Base-by-base conservation (phyloP, 2,888 invertebrate genomes). In the Dioctria rufipes region DNA sequence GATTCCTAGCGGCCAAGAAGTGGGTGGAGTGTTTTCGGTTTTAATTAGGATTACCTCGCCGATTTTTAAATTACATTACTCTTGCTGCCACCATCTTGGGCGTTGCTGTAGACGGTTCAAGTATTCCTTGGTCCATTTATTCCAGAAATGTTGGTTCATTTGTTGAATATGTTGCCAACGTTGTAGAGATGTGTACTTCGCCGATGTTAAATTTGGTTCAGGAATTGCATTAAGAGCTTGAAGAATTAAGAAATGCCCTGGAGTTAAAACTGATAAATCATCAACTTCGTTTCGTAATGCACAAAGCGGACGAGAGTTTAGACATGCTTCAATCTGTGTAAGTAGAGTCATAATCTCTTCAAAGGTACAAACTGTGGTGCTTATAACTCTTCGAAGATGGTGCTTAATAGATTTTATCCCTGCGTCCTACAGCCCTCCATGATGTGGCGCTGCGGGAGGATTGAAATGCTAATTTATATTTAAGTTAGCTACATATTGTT, bases 401-500 rank as follows among this genome's bases (percentile, higher is more conserved):
- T 25, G 2, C 25, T 25, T 25, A 25, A 25, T 25, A 25, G 25
- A 25, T 25, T 25, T 25, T 25, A 25, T 25, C 25, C 25, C 25
- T 25, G 25, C 25, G 0, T 25, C 25, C 25, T 2, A 25, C 2
- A 25, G 25, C 2, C 25, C 25, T 81, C 86, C 85, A 75, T 85
- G 85, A 80, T 87, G 85, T 2, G 86, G 85, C 6, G 85, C 81
- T 11, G 65, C 60, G 4, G 86, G 85, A 4, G 86, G 85, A 58
- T 83, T 86, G 65, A 86, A 88, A 49, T 85, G 81, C 86, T 86
- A 87, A 51, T 6, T 11, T 6, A 51, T 51, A 11, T 11, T 11
- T 8, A n/a, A 6, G 25, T 25, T 25, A 2, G 25, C 25, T 25
- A 25, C 0, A 25, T 25, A 25, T 25, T 25, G 25, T 25, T 25